Base-by-base conservation (phyloP, 2,888 invertebrate genomes). In the Drosophila mercatorum region DNA sequence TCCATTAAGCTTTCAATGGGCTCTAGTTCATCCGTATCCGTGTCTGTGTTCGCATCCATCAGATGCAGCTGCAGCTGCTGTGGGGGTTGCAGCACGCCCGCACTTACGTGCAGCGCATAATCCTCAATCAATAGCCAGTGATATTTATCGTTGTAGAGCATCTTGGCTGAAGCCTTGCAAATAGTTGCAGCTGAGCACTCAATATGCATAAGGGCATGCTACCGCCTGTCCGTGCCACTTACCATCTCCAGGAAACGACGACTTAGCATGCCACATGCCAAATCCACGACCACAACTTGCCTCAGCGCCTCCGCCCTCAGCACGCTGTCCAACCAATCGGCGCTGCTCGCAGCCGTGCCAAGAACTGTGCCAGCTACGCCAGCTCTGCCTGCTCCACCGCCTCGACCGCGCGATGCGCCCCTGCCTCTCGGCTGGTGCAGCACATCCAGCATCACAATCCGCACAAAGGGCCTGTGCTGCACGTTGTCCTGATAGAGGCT, bases 41-140 rank as follows among this genome's bases (percentile, higher is more conserved):
- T 72, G 58, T 59, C 73, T 67, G n/a, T 43, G 26, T 43, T 61
- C 59, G 46, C 52, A 43, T 49, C 74, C 28, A 61, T 65, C 68
- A 84, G 40, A 38, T 81, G 66, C 60, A 84, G 70, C 44, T 46
- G 22, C 34, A 5, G 34, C 34, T 34, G 34, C n/a, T 34, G 55
- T 17, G n/a, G 51, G 36, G 31, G 17, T 47, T 46, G 22, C 38
- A 43, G 26, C 43, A 65, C 46, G 41, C 66, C 80, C 47, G 77
- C 67, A 38, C 61, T 71, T 60, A 74, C 68, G 61, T 88, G 78
- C 84, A 80, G 72, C 62, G 83, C 81, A 84, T 91, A 92, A 91
- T 93, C 92, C 89, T 92, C 92, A 86, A 93, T 91, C 91, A 93
- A 84, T 86, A 93, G 88, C 93, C 92, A 93, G 86, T 93, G 93